These are phyloP conservation scores for Elegia similella DNA, from an alignment of 2,888 invertebrate species.

Conservation along the genomic window DNA sequence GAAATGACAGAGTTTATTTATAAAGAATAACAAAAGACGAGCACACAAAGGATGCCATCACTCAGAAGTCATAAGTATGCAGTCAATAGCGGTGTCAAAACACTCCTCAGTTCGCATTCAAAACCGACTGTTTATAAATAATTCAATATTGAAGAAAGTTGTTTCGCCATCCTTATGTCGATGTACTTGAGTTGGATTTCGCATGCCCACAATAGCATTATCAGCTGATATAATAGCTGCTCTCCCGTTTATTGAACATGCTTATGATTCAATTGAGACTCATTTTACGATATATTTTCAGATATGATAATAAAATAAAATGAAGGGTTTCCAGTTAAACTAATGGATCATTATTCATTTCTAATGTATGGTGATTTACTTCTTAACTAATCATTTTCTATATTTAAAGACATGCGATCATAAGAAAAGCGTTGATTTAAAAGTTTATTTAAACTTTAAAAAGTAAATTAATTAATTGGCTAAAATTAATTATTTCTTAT, in stretches of 20 bases:
- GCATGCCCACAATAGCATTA: slow-evolving; percentile 6
- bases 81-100: slow-evolving; percentile 76
- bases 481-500: too few species aligned
- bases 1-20: slow-evolving; percentile 43
- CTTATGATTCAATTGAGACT: slow-evolving; percentile 5
- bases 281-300: too few species aligned
- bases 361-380: too few species aligned
- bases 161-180: slow-evolving; percentile 38
- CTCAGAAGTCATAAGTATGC: slow-evolving; percentile 73
- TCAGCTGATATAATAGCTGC: slow-evolving; percentile 4
- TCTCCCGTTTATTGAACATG: slow-evolving; percentile 5
- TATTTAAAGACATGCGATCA: too few species aligned
- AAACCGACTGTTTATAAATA: slow-evolving; percentile 67
- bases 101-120: slow-evolving; percentile 61
- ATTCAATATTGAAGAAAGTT: slow-evolving; percentile 65
- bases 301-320: too few species aligned
- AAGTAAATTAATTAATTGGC: too few species aligned
- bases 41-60: slow-evolving; percentile 63
- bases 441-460: too few species aligned
- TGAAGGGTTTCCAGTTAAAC: too few species aligned
- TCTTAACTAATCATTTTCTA: too few species aligned
- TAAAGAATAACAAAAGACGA: slow-evolving; percentile 52
- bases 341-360: too few species aligned
- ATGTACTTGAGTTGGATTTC: slow-evolving; percentile 33
- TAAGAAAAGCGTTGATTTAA: too few species aligned